A percentile compares a stretch with the other conserved stretches of the same genome.
Conservation (phyloP, 1,140 invertebrate genomes). For the Ladona fulva region DNA sequence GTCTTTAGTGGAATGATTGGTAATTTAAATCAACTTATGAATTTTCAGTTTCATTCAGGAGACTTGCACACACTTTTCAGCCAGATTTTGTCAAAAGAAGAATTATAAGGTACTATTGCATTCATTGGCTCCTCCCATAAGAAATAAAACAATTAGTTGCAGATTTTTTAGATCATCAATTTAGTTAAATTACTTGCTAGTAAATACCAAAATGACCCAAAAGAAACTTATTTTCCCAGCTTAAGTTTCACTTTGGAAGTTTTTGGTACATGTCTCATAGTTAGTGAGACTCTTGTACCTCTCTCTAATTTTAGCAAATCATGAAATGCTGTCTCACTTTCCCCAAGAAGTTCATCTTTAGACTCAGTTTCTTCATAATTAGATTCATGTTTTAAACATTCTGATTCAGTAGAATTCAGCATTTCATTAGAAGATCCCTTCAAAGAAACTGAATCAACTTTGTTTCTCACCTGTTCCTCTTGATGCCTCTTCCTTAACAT, state of each 20-base stretch:
- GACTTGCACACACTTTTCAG: too few species aligned
- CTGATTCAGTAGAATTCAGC: not conserved
- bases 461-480: conserved; percentile 11
- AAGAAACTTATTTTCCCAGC: not conserved
- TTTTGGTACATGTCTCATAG: conserved; percentile 89
- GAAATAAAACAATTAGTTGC: too few species aligned
- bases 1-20: too few species aligned
- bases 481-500: conserved; percentile 35
- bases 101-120: too few species aligned
- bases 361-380: too few species aligned
- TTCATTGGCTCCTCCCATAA: too few species aligned
- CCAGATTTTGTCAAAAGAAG: too few species aligned
- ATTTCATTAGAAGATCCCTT: not conserved
- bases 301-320: conserved; percentile 50
- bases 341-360: conserved; percentile 10
- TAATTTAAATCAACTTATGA: too few species aligned
- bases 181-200: too few species aligned
- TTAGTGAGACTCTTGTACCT: conserved; percentile 75
- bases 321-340: not conserved
- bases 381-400: not conserved
- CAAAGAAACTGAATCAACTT: not conserved
- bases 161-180: too few species aligned
- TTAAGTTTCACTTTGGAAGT: conserved; percentile 33
- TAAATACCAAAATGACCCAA: too few species aligned
- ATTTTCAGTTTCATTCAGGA: too few species aligned